Conservation (phyloP, 2,888 invertebrate species). For the Pachycephus smyrnensis region DNA sequence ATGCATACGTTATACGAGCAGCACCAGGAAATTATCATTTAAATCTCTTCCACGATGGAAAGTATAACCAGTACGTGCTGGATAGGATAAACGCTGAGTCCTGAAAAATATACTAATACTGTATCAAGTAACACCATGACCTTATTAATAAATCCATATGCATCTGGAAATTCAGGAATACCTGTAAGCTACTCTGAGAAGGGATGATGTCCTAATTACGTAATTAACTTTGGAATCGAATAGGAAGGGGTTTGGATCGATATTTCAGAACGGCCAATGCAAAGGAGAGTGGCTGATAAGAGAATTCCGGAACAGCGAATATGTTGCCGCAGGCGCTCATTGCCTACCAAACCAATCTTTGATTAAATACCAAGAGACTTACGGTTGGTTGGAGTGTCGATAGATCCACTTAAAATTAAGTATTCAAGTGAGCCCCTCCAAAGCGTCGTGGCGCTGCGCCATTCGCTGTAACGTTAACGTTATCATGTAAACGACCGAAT, state of each 20-base stretch:
- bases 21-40: constrained; percentile 22
- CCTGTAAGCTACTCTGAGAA: background rate
- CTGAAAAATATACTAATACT: background rate
- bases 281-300: constrained; percentile 11
- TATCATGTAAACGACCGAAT: background rate
- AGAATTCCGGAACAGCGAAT: constrained; percentile 3
- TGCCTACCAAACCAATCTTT: constrained; percentile 20
- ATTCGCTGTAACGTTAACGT: background rate
- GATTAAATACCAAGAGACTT: constrained; percentile 20
- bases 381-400: constrained; percentile 5
- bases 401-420: constrained; percentile 18
- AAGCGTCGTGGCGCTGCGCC: background rate
- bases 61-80: constrained; percentile 13
- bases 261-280: background rate
- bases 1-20: constrained; percentile 14
- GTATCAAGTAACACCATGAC: background rate
- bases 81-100: background rate
- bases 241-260: background rate
- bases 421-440: constrained; percentile 2
- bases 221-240: background rate
- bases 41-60: constrained; percentile 15
- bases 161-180: background rate
- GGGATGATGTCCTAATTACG: background rate
- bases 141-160: background rate
- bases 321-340: constrained; percentile 9